A percentile compares a stretch with the other conserved stretches of the same genome.
These are phyloP conservation scores for Chaenogobius annularis DNA, from an alignment of 2,113 vertebrate genomes.

Conservation along the genomic window DNA sequence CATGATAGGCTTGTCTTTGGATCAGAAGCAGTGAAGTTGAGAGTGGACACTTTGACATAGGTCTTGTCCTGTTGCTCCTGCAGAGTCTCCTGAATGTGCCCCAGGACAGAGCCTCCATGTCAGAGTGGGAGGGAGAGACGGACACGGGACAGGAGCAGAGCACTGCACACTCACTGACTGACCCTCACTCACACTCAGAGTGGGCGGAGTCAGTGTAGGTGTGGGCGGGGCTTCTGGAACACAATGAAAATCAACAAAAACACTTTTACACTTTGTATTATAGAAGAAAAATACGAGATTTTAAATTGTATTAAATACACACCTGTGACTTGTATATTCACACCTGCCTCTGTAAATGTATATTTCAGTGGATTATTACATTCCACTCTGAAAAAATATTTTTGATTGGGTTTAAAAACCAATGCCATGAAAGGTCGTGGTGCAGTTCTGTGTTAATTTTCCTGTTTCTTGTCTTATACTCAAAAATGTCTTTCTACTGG, in stretches of 20 bases:
- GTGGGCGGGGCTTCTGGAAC: neutral
- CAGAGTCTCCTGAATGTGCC: neutral
- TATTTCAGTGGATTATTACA: neutral
- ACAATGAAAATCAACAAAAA: neutral
- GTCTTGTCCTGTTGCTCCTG: neutral
- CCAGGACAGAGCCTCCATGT: neutral
- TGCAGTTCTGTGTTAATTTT: neutral
- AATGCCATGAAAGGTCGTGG: neutral
- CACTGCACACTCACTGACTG: slow-evolving; percentile 4
- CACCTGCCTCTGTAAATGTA: neutral
- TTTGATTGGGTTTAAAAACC: too few relatives aligned
- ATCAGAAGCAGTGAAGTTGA: neutral
- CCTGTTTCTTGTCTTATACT: neutral
- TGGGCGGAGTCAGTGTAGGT: slow-evolving; percentile 12
- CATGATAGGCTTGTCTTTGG: neutral
- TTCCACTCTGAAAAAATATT: neutral
- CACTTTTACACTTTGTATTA: too few relatives aligned
- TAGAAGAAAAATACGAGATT: too few relatives aligned
- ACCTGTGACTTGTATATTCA: neutral
- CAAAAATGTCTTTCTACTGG: too few relatives aligned
- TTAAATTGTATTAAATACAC: too few relatives aligned
- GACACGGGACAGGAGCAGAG: slow-evolving; percentile 1
- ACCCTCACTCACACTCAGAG: neutral
- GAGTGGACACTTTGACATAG: slow-evolving; percentile 8
- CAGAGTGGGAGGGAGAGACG: slow-evolving; percentile 18